Base-by-base conservation (phyloP, 2,888 invertebrate species). In the Microctonus hyperodae region DNA sequence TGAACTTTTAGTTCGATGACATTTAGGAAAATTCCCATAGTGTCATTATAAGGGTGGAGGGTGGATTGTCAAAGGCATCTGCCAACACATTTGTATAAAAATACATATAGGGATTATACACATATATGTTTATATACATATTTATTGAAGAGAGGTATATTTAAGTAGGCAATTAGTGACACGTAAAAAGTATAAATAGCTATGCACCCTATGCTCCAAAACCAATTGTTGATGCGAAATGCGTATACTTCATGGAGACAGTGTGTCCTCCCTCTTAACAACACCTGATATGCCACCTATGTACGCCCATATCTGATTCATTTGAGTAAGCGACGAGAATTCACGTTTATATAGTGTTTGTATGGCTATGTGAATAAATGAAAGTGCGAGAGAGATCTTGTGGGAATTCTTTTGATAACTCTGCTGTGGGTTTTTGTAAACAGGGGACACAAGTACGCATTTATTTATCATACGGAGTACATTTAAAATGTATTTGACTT, bases 241-340 rank as follows among this genome's bases (percentile, higher is more conserved):
- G 64, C 69, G 60, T 69, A 55, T 7, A 28, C 40, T 11, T 3
- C 40, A 40, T 64, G 55, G 57, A 57, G 64, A 59, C 28, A 61
- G 48, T 50, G 35, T 55, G 64, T 59, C 23, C 25, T 40, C 40
- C 40, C 40, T 40, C 13, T 3, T 25, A 31, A 28, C 64, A 40
- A 9, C 61, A 68, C 68, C 68, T 58, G 68, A 61, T n/a, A n/a
- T 33, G 56, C 59, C 60, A 25, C 35, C 28, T 28, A 3, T 28
- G 28, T 23, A 33, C 51, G 50, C 10, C 63, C 53, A 57, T 64
- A 69, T 69, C 70, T 57, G 67, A 70, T 69, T 67, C 68, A 70
- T 68, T 59, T 50, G 70, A 64, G 37, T 57, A 59, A 51, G 51
- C 59, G 51, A 7, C 4, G 28, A 28, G 28, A 28, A 28, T 28